phyloP scores from a whole-genome alignment of 2,888 invertebrate genomes.

The Cylindroiulus punctatus region DNA sequence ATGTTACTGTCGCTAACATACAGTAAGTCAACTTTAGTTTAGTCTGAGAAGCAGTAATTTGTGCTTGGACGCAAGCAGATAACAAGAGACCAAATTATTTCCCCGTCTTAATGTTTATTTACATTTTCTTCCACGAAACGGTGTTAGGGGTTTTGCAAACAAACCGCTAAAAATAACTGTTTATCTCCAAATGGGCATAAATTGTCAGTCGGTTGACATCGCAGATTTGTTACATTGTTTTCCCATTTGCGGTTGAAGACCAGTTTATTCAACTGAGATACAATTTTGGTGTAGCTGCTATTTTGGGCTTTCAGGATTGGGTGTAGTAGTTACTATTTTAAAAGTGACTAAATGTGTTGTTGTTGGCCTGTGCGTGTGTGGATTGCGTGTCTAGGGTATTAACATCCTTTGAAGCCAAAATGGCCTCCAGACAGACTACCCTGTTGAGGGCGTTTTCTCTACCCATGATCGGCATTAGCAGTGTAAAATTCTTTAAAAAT shows the following conservation, averaged over 20 bases:
- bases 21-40: conserved; percentile 3
- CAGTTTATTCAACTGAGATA: neutral
- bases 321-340: neutral
- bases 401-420: conserved; percentile 14
- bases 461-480: neutral
- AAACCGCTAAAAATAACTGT: neutral
- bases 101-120: neutral
- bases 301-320: neutral
- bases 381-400: neutral
- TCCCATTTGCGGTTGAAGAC: conserved; percentile 33
- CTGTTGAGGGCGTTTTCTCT: neutral
- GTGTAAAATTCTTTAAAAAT: neutral
- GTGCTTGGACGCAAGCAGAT: neutral
- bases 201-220: neutral
- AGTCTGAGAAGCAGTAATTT: neutral
- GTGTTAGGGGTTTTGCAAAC: neutral
- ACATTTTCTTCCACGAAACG: neutral
- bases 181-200: conserved; percentile 17
- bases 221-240: neutral
- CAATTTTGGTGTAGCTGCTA: neutral
- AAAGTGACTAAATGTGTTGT: neutral
- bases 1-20: neutral
- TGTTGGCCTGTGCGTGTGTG: neutral
- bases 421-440: conserved; percentile 1
- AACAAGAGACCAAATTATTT: neutral